Evolutionary conservation across 2,797 vertebrate species (phyloP), one percentile per base, ranked within the genome.

Genomic region (Alosa sapidissima): DNA sequence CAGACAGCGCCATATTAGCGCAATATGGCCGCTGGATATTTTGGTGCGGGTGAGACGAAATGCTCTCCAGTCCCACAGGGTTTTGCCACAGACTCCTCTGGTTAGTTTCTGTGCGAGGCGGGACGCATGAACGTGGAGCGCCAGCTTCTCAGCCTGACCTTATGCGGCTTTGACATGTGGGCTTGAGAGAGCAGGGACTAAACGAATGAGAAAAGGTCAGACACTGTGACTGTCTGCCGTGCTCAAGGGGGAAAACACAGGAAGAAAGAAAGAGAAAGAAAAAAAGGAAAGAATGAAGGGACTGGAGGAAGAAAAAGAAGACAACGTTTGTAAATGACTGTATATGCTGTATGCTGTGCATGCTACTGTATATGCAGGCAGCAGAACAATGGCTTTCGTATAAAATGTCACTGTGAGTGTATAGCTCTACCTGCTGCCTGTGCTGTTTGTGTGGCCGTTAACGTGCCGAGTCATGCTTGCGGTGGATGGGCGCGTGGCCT

Each of bases 51-150:
- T 75, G 68, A 75, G 68, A 75, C 14, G 68, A 75, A 41, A 75
- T 75, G 68, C 33, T 41, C 68, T 75, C 68, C 68, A 75, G 68
- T 16, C 68, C 33, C 68, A 75, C 33, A 75, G 33, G 14, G 3
- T 19, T 75, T 41, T 19, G 68, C 68, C 68, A 75, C 68, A 75
- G 68, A 75, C 68, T 75, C 33, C 68, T 75, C 68, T 75, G 68
- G 68, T 75, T 75, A 75, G 68, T 10, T 36, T 41, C 1, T 75
- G 33, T 16, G 60, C 36, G 33, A 45, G 68, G 36, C 36, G 36
- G 68, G 33, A 75, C 14, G 13, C 68, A 45, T 16, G 68, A 45
- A 8, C 33, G 6, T 13, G 14, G 36, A 75, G 13, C 4, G 13
- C 0, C 14, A 19, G 36, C 33, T 33, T 16, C 4, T 19, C 24